Base-by-base conservation (phyloP, 2,888 invertebrate species). In the Nymphalis polychloros region DNA sequence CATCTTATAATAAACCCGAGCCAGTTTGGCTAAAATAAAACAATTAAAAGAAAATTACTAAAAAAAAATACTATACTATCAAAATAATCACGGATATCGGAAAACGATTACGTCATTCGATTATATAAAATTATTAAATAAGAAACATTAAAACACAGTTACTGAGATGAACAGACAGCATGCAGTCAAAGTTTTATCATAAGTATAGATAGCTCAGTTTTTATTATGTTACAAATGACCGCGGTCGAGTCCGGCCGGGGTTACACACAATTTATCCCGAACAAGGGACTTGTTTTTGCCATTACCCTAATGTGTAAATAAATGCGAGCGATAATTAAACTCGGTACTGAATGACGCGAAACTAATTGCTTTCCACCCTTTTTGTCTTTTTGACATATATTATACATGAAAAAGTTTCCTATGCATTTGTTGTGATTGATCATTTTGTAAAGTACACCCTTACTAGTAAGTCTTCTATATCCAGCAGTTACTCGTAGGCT, bases 251-350 rank as follows among this genome's bases (percentile, higher is more conserved):
- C 64, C 71, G 73, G 71, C 63, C 70, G 73, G 73, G 78, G 76
- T 75, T 75, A 78, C 78, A 79, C 82, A 82, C 88, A 82, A 89
- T 89, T 88, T 87, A 88, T 88, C 81, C 85, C 79, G 82, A 88
- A 88, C 85, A 82, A 84, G 86, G 82, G 84, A 84, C 86, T 82
- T 81, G 86, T 89, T 90, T 89, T 88, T 88, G 86, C 84, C 82
- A 84, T 90, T 89, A 87, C 81, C 83, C 84, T 89, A 89, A 90
- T 89, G 89, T 86, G 87, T 84, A 86, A 87, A 90, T 89, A 89
- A 89, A 90, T 89, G 89, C 81, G 84, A 83, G 85, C 81, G 88
- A 89, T 90, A 89, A 90, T 89, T 89, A 90, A 89, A 88, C 87
- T 83, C 81, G 83, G 83, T 82, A 81, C 80, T 77, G 83, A 84